A percentile compares a stretch with the other conserved stretches of the same genome.
These are phyloP conservation scores for Botia almorhae DNA, from an alignment of 2,797 vertebrate genomes.

Conservation along the genomic window DNA sequence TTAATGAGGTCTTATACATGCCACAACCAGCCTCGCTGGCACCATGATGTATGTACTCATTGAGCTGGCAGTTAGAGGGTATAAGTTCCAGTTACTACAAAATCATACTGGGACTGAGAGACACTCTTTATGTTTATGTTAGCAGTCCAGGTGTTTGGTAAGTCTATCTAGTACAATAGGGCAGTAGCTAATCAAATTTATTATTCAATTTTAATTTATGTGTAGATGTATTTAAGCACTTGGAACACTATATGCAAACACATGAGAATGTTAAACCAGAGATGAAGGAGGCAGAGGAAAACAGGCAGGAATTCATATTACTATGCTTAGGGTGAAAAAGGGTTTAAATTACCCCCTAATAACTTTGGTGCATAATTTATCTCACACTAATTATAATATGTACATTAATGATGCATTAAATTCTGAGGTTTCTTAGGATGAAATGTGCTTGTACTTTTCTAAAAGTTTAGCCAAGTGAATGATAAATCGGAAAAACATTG, in stretches of 20 bases:
- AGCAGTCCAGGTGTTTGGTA: background rate
- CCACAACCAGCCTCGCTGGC: conserved; percentile 8
- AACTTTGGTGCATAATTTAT: background rate
- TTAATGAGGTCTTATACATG: conserved; percentile 25
- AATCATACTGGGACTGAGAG: background rate
- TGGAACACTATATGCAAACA: background rate
- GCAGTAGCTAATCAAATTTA: background rate
- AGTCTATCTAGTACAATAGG: background rate
- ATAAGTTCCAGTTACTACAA: conserved; percentile 16
- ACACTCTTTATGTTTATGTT: background rate
- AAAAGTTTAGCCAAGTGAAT: background rate
- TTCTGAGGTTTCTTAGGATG: background rate
- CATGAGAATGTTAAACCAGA: background rate
- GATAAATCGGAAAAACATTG: background rate
- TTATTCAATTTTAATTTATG: too few relatives aligned
- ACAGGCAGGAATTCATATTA: background rate
- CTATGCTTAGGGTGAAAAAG: too few relatives aligned
- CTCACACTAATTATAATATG: background rate
- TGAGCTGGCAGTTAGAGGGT: conserved; percentile 25
- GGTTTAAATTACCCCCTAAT: background rate
- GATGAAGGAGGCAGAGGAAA: too few relatives aligned
- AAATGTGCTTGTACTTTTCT: background rate
- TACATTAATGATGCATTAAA: background rate
- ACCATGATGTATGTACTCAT: conserved; percentile 18
- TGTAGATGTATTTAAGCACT: too few relatives aligned